A percentile compares a stretch with the other conserved stretches of the same genome.
These are phyloP conservation scores for Coilia nasus DNA, from an alignment of 2,797 vertebrate species.

Conservation along the genomic window DNA sequence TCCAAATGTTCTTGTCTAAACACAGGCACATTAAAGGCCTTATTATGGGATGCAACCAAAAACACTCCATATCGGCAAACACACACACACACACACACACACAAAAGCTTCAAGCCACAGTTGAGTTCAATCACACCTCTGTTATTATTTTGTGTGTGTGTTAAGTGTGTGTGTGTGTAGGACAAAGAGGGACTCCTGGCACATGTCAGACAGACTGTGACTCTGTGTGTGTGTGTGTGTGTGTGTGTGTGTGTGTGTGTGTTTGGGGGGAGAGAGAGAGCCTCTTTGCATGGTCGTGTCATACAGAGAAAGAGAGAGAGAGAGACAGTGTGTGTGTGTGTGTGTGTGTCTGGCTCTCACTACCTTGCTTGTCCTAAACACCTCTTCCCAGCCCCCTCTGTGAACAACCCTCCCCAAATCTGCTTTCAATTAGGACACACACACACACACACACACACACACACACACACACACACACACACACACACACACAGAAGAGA, in stretches of 20 bases:
- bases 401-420: slow-evolving; percentile 73
- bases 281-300: too few relatives aligned
- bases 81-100: too few relatives aligned
- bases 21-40: background rate
- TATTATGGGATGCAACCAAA: too few relatives aligned
- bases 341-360: background rate
- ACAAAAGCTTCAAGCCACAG: too few relatives aligned
- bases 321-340: background rate
- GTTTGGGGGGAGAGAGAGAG: too few relatives aligned
- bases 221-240: background rate
- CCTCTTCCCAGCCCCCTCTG: slow-evolving; percentile 59
- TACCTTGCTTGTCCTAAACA: slow-evolving; percentile 58
- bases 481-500: slow-evolving; percentile 66
- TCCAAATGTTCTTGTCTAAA: background rate
- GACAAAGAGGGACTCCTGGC: background rate
- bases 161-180: too few relatives aligned
- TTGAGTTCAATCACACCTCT: too few relatives aligned
- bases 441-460: slow-evolving; percentile 62
- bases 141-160: too few relatives aligned
- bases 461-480: slow-evolving; percentile 50
- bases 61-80: too few relatives aligned
- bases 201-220: background rate
- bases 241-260: background rate
- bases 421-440: slow-evolving; percentile 94
- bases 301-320: too few relatives aligned